These are phyloP conservation scores for Epiperipatus broadwayi DNA, from an alignment of 2,888 invertebrate genomes.

Conservation along the genomic window DNA sequence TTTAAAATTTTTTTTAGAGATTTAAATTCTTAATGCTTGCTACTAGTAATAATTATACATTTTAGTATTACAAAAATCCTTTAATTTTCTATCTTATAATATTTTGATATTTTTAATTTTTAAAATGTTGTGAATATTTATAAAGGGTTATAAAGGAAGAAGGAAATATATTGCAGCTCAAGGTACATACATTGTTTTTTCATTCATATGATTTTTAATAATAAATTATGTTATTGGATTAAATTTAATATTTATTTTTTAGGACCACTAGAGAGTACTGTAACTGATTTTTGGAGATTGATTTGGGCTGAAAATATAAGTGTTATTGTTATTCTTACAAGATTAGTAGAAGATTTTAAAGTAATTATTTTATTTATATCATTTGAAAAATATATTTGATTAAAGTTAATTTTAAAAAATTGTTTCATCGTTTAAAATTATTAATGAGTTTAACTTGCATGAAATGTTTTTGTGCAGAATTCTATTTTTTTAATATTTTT, in stretches of 20 bases:
- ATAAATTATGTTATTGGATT: background rate
- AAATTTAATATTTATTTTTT: background rate
- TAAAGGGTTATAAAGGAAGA: slow-evolving; percentile 30
- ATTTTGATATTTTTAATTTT: no score
- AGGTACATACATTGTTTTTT: slow-evolving; percentile 22
- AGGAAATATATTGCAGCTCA: slow-evolving; percentile 34
- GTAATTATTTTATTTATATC: slow-evolving; percentile 20
- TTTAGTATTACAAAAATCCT: no score
- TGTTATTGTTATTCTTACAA: slow-evolving; percentile 34
- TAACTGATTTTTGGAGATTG: slow-evolving; percentile 35
- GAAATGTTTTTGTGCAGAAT: background rate
- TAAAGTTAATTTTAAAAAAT: background rate
- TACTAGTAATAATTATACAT: no score
- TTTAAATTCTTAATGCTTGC: no score
- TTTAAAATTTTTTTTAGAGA: no score
- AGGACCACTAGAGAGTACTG: slow-evolving; percentile 31
- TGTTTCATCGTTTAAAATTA: background rate
- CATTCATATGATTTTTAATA: slow-evolving; percentile 3
- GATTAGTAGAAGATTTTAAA: slow-evolving; percentile 32
- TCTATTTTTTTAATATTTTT: no score
- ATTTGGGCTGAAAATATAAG: slow-evolving; percentile 32
- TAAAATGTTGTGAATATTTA: slow-evolving; percentile 14
- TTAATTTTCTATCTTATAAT: no score
- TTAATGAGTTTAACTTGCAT: slow-evolving; percentile 7
- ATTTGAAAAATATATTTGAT: background rate